Evolutionary conservation across 2,888 invertebrate species (phyloP), one percentile per base, ranked within the genome.

Genomic region (Listrodromus nycthemerus): DNA sequence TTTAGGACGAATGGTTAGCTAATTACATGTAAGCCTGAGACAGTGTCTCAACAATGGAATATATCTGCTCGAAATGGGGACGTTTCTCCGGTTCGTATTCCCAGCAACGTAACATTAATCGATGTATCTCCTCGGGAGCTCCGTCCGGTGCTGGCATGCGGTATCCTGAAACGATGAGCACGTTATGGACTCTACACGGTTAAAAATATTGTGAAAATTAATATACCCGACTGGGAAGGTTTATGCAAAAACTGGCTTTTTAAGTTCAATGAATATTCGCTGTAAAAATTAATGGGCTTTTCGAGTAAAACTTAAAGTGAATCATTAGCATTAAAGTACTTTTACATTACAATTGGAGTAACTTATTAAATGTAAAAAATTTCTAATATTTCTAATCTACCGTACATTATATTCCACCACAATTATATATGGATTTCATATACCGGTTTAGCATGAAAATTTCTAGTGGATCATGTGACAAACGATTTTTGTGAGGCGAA

Each of bases 91-190:
- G 96, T 91, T 98, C 97, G 92, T 98, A 98, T 91, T 98, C 97
- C 99, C 99, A 99, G 93, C 98, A 98, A 82, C 97, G 95, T 82
- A 97, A 94, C 98, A 99, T 98, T 83, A 99, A 94, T 81, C 96
- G 95, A 94, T 99, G 98, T 93, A 98, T 97, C 92, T 97, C 97
- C 69, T 97, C 97, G 0, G 98, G 97, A 52, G 98, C 98, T 75
- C 96, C 96, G 85, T 97, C 97, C 0, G 98, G 97, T 0, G 98
- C 96, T 67, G 98, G 98, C 98, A 99, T 98, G 86, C 98, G 95
- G 94, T 98, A 98, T 30, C 98, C 98, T 98, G 91, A 48, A 89
- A 70, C 76, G 80, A 81, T 66, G 33, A 6, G 69, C 80, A 10
- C 16, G 52, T 50, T 65, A 27, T 41, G 48, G 65, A 1, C 50